A percentile compares a stretch with the other conserved stretches of the same genome.
Evolutionary conservation across 2,888 invertebrate species (phyloP).

Genomic region (Lasioglossum oenotherae): DNA sequence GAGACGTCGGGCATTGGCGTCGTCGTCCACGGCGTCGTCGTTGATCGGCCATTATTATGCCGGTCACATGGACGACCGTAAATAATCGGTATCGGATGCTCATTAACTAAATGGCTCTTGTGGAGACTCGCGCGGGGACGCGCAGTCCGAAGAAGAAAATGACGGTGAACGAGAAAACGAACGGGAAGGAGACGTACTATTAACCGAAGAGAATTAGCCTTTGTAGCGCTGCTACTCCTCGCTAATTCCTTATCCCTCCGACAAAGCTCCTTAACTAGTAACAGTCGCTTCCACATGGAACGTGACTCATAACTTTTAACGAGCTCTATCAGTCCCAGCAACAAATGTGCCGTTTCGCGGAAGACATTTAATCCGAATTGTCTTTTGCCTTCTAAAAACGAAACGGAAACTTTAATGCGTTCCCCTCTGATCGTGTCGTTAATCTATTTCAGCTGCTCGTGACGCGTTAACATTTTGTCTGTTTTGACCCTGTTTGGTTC

Average conservation of each 20-base stretch:
- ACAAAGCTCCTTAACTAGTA: conserved; percentile 30
- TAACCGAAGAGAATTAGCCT: conserved; percentile 35
- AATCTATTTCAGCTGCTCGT: not conserved
- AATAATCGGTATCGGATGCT: conserved; percentile 78
- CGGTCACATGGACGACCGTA: conserved; percentile 69
- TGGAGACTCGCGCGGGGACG: conserved; percentile 21
- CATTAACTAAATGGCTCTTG: conserved; percentile 71
- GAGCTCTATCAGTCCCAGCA: conserved; percentile 16
- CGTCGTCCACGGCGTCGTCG: conserved; percentile 57
- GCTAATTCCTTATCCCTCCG: conserved; percentile 34
- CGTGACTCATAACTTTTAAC: conserved; percentile 52
- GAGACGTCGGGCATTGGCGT: conserved; percentile 66
- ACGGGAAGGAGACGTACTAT: conserved; percentile 35
- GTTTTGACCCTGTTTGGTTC: not conserved
- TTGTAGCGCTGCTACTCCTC: conserved; percentile 32
- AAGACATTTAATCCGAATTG: not conserved
- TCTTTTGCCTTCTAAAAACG: not conserved
- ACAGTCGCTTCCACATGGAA: conserved; percentile 31
- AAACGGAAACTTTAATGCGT: not conserved
- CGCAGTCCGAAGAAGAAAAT: conserved; percentile 22
- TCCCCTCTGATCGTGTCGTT: not conserved
- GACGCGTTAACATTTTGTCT: not conserved
- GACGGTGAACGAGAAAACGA: conserved; percentile 18
- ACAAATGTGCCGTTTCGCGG: not conserved
- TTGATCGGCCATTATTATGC: conserved; percentile 62